These are phyloP conservation scores for Ennomos erosarius DNA, from an alignment of 2,888 invertebrate species.

Conservation along the genomic window DNA sequence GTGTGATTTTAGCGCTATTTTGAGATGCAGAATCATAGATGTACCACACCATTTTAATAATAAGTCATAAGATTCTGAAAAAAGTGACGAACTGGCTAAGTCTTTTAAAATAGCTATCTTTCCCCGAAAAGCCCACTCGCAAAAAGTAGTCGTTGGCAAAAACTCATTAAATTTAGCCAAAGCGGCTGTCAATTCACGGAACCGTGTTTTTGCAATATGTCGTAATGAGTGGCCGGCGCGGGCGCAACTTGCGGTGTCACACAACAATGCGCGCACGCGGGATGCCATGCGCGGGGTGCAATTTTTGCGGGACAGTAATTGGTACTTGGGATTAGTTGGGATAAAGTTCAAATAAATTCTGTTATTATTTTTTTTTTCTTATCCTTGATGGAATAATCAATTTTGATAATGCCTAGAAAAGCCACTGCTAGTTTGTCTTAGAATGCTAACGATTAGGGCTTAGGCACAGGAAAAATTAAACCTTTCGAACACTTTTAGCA, in stretches of 20 bases:
- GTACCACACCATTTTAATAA: not conserved
- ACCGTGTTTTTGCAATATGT: conserved; percentile 28
- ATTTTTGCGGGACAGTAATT: conserved; percentile 4
- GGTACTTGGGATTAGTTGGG: no score
- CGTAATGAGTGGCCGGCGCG: conserved; percentile 33
- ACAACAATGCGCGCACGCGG: conserved; percentile 53
- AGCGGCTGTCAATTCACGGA: conserved; percentile 29
- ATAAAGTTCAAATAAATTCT: no score
- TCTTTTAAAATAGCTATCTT: conserved; percentile 24
- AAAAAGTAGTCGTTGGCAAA: conserved; percentile 29
- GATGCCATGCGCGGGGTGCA: not conserved
- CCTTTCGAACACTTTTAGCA: no score
- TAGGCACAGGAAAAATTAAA: no score
- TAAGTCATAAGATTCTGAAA: conserved; percentile 7
- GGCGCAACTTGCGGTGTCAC: conserved; percentile 49
- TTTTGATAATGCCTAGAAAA: no score
- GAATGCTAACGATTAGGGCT: no score
- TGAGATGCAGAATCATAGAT: no score
- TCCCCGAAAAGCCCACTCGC: conserved; percentile 24
- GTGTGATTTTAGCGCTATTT: no score
- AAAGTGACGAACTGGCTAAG: conserved; percentile 16
- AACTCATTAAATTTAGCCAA: conserved; percentile 29
- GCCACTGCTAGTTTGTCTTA: no score
- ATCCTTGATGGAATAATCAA: no score
- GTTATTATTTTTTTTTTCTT: no score